Base-by-base conservation (phyloP, 2,888 invertebrate genomes). In the Yponomeuta sedellus region DNA sequence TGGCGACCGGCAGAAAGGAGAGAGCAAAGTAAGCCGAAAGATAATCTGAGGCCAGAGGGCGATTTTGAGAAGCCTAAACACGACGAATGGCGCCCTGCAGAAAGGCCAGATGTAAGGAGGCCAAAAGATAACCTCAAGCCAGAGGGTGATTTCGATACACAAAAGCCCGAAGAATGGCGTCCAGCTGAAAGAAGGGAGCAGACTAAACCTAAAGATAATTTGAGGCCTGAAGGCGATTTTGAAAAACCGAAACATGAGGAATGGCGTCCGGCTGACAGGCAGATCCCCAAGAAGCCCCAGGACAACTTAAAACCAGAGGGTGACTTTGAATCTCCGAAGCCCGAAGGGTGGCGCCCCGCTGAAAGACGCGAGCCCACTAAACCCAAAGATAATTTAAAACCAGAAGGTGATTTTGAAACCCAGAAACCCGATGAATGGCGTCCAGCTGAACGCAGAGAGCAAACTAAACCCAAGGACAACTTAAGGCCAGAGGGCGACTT, bases 401-500 rank as follows among this genome's bases (percentile, higher is more conserved):
- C 92, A 0, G 93, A 93, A 74, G 93, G 93, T 4, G 91, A 93
- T 0, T 85, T 85, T 62, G 83, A 85, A 69, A 73, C 75, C 70
- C 73, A 77, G 69, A 71, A 74, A 62, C 78, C 79, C 11, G 77
- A 81, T 6, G 72, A 79, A 70, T 82, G 86, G 85, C 72, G 73
- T 56, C 92, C 88, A 0, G 91, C 83, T 65, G 91, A 83, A 69
- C 75, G 80, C 20, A 83, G 80, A 2, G 75, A 74, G 3, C 79
- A 70, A 0, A 87, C 69, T 22, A 79, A 77, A 69, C 82, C 79
- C 1, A 70, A 78, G 56, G 92, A 92, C 69, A 88, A 93, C 71
- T 74, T 94, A 0, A 81, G 81, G 64, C 88, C 92, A 0, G 94
- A 94, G 78, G 93, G 94, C 3, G 91, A 92, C 20, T 93, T 94